Evolutionary conservation across 2,888 invertebrate genomes (phyloP), one percentile per base, ranked within the genome.

Genomic region (Torymus texanus): DNA sequence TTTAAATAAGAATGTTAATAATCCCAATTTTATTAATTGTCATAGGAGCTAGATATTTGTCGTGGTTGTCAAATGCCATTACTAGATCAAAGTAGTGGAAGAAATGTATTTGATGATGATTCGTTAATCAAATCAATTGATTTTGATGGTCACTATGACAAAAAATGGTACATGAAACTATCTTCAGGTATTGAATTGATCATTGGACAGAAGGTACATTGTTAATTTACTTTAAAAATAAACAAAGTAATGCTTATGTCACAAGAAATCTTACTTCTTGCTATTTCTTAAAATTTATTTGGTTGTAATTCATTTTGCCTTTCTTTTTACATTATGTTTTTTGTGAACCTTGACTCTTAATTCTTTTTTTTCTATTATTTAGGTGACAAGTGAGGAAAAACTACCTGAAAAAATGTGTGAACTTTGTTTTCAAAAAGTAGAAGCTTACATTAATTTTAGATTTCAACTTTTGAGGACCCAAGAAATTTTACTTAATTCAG

Each of bases 361-460:
- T 41, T 41, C n/a, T 53, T 58, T 62, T 62, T 56, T 29, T 53
- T 50, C 14, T 58, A n/a, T 16, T 65, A 70, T 51, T 78, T 74
- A 92, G 92, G 87, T 92, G 81, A 89, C 90, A 65, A 76, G 63
- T 61, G 74, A 67, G 50, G 90, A 91, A 80, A 80, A 68, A n/a
- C n/a, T 80, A 24, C 87, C 83, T 58, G 91, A 92, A 80, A 85
- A 85, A 8, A 85, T 92, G 73, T 92, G 92, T 81, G 88, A 91
- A 56, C 83, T 88, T 63, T 92, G 92, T 85, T 82, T 79, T 21
- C 80, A 83, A 21, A 84, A 84, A 75, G 80, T 85, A 29, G 82
- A 81, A 81, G 74, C 77, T 8, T 84, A 78, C 58, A 62, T 85
- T 5, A 83, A 83, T 24, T 85, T 85, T 51, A 79, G 84, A 66